Evolutionary conservation across 1,140 invertebrate species (phyloP).

Genomic region (Drosophila mayri): DNA sequence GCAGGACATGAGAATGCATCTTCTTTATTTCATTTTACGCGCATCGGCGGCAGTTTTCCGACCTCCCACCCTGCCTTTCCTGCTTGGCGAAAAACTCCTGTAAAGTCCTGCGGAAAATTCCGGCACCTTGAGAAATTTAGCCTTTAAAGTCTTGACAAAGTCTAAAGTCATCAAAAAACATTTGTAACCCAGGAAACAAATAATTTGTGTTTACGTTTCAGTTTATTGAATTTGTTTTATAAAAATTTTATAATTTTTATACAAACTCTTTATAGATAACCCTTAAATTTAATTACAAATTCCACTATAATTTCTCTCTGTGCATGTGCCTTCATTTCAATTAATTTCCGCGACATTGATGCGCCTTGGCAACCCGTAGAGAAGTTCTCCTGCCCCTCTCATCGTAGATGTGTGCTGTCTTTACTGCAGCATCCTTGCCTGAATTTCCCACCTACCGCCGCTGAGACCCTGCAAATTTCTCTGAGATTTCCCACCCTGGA

Average conservation of each 20-base stretch:
- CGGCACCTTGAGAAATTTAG: not conserved
- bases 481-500: not conserved
- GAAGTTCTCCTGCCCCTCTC: constrained; percentile 1
- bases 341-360: constrained; percentile 83
- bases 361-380: constrained; percentile 58
- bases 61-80: not conserved
- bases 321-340: constrained; percentile 70
- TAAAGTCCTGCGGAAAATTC: constrained; percentile 50
- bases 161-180: not conserved
- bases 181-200: not conserved
- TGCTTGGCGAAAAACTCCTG: constrained; percentile 9
- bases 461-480: not conserved
- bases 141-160: not conserved
- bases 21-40: constrained; percentile 54
- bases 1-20: constrained; percentile 47
- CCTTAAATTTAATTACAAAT: not conserved
- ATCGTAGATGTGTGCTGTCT: constrained; percentile 33
- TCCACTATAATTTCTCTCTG: not conserved
- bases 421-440: constrained; percentile 23
- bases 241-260: not conserved
- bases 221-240: not conserved
- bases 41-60: constrained; percentile 19
- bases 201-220: not conserved
- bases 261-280: not conserved
- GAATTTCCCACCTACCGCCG: not conserved